These are phyloP conservation scores for Ceratosolen fusciceps DNA, from an alignment of 1,140 invertebrate genomes.

Conservation along the genomic window DNA sequence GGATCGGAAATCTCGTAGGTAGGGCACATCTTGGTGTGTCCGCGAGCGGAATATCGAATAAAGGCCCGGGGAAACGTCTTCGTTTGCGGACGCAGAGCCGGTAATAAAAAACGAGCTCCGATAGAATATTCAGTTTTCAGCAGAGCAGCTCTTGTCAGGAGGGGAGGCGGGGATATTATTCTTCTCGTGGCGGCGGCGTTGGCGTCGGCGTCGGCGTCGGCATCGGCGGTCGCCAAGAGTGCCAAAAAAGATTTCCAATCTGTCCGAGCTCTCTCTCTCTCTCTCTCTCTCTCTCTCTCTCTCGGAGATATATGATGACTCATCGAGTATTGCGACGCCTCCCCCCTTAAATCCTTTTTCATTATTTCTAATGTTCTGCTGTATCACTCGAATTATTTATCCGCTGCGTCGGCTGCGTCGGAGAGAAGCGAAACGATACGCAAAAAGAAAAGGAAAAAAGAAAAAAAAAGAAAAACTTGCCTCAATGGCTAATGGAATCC, in stretches of 20 bases:
- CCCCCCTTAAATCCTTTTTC: not conserved
- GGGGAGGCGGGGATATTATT: conserved; percentile 52
- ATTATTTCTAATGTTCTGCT: not conserved
- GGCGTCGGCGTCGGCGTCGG: too few species aligned
- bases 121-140: conserved; percentile 53
- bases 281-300: too few species aligned
- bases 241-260: conserved; percentile 36
- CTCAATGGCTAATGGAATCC: too few species aligned
- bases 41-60: conserved; percentile 60
- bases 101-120: conserved; percentile 33
- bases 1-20: conserved; percentile 39
- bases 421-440: too few species aligned
- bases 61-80: conserved; percentile 30
- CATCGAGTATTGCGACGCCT: conserved; percentile 11
- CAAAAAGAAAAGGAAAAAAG: too few species aligned
- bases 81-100: not conserved
- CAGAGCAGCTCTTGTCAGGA: conserved; percentile 44
- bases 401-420: too few species aligned
- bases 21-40: conserved; percentile 47
- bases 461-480: too few species aligned
- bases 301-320: conserved; percentile 27
- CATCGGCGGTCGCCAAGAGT: not conserved
- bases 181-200: conserved; percentile 44
- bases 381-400: conserved; percentile 9
- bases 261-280: not conserved